Evolutionary conservation across 2,888 invertebrate genomes (phyloP).

Genomic region (Mimas tiliae): DNA sequence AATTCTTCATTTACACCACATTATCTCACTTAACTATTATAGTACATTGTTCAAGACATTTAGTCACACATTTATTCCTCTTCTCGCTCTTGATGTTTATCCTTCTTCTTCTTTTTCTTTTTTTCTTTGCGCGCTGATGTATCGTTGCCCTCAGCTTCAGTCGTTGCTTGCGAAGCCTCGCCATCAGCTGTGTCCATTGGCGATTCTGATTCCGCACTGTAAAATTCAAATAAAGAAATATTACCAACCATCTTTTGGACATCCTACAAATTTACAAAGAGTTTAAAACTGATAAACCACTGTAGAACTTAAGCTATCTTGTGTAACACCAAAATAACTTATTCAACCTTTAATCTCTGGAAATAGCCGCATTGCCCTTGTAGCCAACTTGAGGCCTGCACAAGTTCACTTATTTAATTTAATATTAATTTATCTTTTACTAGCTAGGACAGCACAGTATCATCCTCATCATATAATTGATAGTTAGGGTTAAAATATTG

Average conservation of each 20-base stretch:
- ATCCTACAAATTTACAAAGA: too few species aligned
- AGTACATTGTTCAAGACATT: constrained; percentile 16
- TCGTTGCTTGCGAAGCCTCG: constrained; percentile 45
- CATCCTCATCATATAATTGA: too few species aligned
- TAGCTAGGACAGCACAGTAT: too few species aligned
- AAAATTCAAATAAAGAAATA: constrained; percentile 24
- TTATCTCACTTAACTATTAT: constrained; percentile 21
- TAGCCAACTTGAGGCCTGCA: too few species aligned
- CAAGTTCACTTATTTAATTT: too few species aligned
- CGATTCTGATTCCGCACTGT: constrained; percentile 59
- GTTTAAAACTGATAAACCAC: too few species aligned
- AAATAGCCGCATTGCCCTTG: too few species aligned
- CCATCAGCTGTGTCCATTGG: constrained; percentile 37
- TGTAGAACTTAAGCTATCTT: too few species aligned
- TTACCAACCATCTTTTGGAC: not conserved
- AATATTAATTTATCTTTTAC: too few species aligned
- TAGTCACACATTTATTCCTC: constrained; percentile 58
- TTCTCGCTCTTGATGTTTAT: constrained; percentile 84
- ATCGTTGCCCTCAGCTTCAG: constrained; percentile 61
- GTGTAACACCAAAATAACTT: too few species aligned
- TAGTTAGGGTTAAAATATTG: too few species aligned
- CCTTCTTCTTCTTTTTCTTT: constrained; percentile 92
- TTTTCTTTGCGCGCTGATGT: constrained; percentile 86
- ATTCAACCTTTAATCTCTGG: too few species aligned
- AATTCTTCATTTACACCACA: not conserved